phyloP scores from a whole-genome alignment of 2,797 vertebrate species.

The Fistularia tabacaria region DNA sequence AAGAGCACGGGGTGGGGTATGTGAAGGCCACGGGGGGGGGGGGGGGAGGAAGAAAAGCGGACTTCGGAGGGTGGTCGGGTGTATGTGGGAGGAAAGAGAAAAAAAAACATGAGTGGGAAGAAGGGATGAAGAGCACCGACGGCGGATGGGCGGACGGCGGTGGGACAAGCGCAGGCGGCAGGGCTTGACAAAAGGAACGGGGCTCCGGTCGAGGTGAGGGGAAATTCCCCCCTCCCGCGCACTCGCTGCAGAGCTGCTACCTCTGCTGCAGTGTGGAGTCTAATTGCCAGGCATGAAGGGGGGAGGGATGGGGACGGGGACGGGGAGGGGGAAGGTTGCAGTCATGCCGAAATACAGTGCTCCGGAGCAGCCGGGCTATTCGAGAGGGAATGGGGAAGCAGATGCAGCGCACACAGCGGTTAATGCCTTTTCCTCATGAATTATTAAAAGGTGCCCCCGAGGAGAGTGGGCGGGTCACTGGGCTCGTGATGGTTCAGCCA shows the following conservation, averaged over 20 bases:
- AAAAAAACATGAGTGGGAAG: constrained; percentile 17
- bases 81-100: too few species aligned
- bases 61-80: not conserved
- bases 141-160: constrained; percentile 45
- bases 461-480: constrained; percentile 39
- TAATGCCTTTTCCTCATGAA: constrained; percentile 63
- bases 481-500: constrained; percentile 25
- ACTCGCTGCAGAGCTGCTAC: constrained; percentile 52
- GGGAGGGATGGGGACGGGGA: constrained; percentile 37
- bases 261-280: constrained; percentile 67
- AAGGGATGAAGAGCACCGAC: constrained; percentile 23
- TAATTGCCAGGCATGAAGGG: constrained; percentile 59
- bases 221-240: constrained; percentile 34
- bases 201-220: constrained; percentile 29
- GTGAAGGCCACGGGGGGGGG: too few species aligned
- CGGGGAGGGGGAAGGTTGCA: constrained; percentile 55
- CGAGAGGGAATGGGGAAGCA: constrained; percentile 26
- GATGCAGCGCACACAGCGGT: constrained; percentile 38
- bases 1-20: constrained; percentile 36
- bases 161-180: constrained; percentile 48
- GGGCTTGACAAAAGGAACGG: constrained; percentile 33
- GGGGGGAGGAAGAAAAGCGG: constrained; percentile 14
- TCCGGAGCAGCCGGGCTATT: constrained; percentile 43
- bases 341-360: constrained; percentile 61
- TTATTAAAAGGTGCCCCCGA: constrained; percentile 62